Conservation (phyloP, 37 sponge, comb jelly and placozoan genomes). For the Mnemiopsis leidyi region DNA sequence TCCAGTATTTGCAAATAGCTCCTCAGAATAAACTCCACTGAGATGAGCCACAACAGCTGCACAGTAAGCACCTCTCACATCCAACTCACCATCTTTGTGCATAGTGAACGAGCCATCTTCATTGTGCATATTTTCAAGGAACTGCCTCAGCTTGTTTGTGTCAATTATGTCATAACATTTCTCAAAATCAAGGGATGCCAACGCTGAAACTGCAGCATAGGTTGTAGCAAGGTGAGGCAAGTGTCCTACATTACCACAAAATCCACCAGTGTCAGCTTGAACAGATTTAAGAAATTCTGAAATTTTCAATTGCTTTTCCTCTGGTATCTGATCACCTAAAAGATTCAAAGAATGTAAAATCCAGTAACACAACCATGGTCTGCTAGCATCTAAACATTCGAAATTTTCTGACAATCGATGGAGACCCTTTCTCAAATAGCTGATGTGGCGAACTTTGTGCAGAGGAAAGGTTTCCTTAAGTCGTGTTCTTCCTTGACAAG, state of each 20-base stretch:
- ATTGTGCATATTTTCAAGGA: conserved; percentile 74
- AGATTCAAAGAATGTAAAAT: conserved; percentile 84
- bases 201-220: conserved; percentile 89
- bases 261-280: conserved; percentile 84
- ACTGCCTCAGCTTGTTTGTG: conserved; percentile 61
- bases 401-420: conserved; percentile 45
- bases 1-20: conserved; percentile 74
- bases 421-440: conserved; percentile 57
- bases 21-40: conserved; percentile 72
- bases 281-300: conserved; percentile 79
- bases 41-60: conserved; percentile 78
- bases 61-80: conserved; percentile 88
- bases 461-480: conserved; percentile 39
- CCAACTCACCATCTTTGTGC: conserved; percentile 95
- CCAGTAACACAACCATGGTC: conserved; percentile 98
- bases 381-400: conserved; percentile 93
- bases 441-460: conserved; percentile 20
- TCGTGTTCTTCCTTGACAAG: background rate
- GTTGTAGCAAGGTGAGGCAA: conserved; percentile 93
- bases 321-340: conserved; percentile 64
- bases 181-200: conserved; percentile 81
- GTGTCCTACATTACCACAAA: conserved; percentile 83
- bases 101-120: conserved; percentile 84
- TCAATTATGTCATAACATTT: conserved; percentile 81
- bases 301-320: conserved; percentile 52